Evolutionary conservation across 1,140 invertebrate genomes (phyloP), one percentile per base, ranked within the genome.

Genomic region (Bradysia coprophila): DNA sequence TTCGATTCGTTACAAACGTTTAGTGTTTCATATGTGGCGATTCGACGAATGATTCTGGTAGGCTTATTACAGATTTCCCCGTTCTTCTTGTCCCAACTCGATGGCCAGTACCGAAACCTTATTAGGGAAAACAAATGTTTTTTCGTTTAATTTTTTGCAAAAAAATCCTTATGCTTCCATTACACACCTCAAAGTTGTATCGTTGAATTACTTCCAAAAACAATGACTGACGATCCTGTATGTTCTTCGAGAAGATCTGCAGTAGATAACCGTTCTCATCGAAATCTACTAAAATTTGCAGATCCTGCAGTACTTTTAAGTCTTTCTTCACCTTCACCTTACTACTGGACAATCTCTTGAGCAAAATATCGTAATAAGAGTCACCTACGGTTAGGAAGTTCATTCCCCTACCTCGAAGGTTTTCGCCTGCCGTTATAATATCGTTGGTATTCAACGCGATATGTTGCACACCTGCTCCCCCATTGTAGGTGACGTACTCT

Each of bases 401-500:
- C 31, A 88, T 71, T 20, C 95, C 95, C 41, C 95, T 68, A 0
- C 70, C 69, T 45, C 78, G 68, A 15, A 98, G 65, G 52, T 87
- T 84, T 46, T 71, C 76, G 66, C 94, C 89, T 19, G 87, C 69
- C 39, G 61, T 56, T 46, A 98, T 92, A 52, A 98, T 98, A 53
- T 98, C 78, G 45, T 76, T 65, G 0, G 92, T 94, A 56, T 93
- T 95, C 2, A 98, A 68, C 16, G 95, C 95, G 51, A 99, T 94
- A 54, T 99, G 95, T 61, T 98, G 95, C 9, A 98, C 91, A 1
- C 95, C 95, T 15, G 90, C 81, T 2, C 92, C 89, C 1, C 93
- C 94, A 61, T 98, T 95, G 56, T 97, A 98, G 52, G 98, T 94
- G 3, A 98, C 89, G 62, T 90, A 99, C 62, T 99, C 95, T 65